Evolutionary conservation across 1,140 invertebrate genomes (phyloP), one percentile per base, ranked within the genome.

Genomic region (Diorhabda elongata): DNA sequence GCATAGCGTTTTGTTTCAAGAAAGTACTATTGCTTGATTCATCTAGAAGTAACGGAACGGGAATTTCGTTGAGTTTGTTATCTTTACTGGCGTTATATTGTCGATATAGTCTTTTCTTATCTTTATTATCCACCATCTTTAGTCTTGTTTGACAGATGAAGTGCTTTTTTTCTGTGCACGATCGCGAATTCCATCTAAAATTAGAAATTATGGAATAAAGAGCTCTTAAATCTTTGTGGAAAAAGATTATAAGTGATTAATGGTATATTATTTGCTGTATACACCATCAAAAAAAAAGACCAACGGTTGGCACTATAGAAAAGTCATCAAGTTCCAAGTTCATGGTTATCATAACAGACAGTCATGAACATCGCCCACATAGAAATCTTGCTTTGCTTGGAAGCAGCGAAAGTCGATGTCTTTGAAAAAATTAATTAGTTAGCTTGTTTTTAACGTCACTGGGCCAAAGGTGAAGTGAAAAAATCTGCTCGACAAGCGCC

Each of bases 81-180:
- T 65, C 63, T 57, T 73, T 68, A 9, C 64, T 64, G 9, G 58
- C 66, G 7, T 70, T 70, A 45, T 73, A 73, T n/a, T 70, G 71
- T n/a, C 66, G 64, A 45, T 61, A 47, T 1, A 73, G 44, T 64
- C 69, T 73, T 69, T 68, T 73, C 61, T 73, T 74, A 7, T 42
- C 64, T 47, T 61, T 71, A 41, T 68, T 69, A 5, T 58, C 66
- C 2, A 72, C 64, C 2, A 67, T 70, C 63, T 70, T 69, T 3
- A 69, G 11, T 63, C 67, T 71, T 7, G 68, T 74, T 5, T 75
- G 74, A 61, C 74, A 75, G 4, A 75, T 74, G 66, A 63, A 75
- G 61, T 75, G 68, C 62, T 70, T 70, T 42, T 69, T 58, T 65
- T 74, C 69, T 11, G 70, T 42, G 45, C 72, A 72, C 44, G 67